Evolutionary conservation across 30 jellyfish, hydroid and myxozoan species (phyloP), one percentile per base, ranked within the genome.

Genomic region (Nemopilema nomurai): DNA sequence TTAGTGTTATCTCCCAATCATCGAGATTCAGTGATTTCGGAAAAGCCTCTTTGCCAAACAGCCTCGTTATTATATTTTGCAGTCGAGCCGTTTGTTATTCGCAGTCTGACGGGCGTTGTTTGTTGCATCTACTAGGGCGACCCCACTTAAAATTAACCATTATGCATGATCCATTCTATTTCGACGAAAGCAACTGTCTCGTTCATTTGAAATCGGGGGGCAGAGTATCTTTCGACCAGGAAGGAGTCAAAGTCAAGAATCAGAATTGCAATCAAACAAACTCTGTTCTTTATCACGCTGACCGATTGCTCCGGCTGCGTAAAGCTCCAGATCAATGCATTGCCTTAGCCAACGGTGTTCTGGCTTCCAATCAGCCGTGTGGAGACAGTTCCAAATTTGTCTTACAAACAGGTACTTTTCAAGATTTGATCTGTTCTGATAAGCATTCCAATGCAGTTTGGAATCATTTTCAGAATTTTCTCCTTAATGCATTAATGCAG

Each of bases 1-100:
- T n/a, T n/a, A n/a, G n/a, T n/a, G n/a, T n/a, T n/a, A n/a, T n/a
- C n/a, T n/a, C n/a, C n/a, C n/a, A n/a, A n/a, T n/a, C n/a, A n/a
- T n/a, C n/a, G n/a, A n/a, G n/a, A n/a, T n/a, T n/a, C n/a, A n/a
- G n/a, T n/a, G n/a, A n/a, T n/a, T n/a, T n/a, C n/a, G n/a, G n/a
- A n/a, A n/a, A n/a, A n/a, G n/a, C n/a, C n/a, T n/a, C n/a, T n/a
- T n/a, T n/a, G n/a, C n/a, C n/a, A n/a, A n/a, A n/a, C n/a, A n/a
- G n/a, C n/a, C n/a, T n/a, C n/a, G n/a, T n/a, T n/a, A n/a, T n/a
- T n/a, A n/a, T n/a, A n/a, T 41, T 41, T 19, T 63, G 72, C 71
- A 73, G 83, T 31, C 32, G 83, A 73, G 71, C 50, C 83, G 71
- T 73, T 73, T 41, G 32, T 33, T 22, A 0, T 73, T 0, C 70